These are phyloP conservation scores for Papilio demoleus DNA, from an alignment of 2,888 invertebrate genomes.

Conservation along the genomic window DNA sequence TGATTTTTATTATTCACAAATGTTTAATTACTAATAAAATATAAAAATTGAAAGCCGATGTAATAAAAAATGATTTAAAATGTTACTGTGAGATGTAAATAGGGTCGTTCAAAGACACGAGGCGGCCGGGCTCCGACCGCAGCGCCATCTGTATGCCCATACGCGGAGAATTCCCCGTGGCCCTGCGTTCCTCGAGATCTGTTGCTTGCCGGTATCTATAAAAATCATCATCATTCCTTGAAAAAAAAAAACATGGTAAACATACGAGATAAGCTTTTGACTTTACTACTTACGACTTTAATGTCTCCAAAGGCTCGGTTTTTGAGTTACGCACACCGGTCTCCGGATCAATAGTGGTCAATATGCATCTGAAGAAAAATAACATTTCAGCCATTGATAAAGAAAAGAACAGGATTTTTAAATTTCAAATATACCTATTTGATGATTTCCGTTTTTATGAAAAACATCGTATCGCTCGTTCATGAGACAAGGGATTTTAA, in stretches of 20 bases:
- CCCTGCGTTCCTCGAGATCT: constrained; percentile 55
- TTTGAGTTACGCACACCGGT: constrained; percentile 84
- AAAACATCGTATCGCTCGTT: too few relatives aligned
- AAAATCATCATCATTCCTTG: too few relatives aligned
- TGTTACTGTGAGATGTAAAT: constrained; percentile 61
- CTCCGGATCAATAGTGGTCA: constrained; percentile 88
- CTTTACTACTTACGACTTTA: constrained; percentile 80
- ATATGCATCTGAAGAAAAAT: constrained; percentile 82
- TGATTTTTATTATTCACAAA: background rate
- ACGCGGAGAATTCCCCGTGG: constrained; percentile 62
- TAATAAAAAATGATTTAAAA: background rate
- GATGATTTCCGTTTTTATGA: too few relatives aligned
- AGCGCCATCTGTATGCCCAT: constrained; percentile 74
- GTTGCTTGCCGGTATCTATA: constrained; percentile 66
- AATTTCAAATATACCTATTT: too few relatives aligned
- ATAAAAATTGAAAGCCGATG: constrained; percentile 1
- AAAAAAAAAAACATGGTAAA: too few relatives aligned
- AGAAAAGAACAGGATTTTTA: background rate
- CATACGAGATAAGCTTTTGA: background rate
- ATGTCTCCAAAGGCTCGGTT: constrained; percentile 86
- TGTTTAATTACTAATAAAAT: background rate
- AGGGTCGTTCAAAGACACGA: constrained; percentile 60
- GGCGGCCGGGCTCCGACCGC: constrained; percentile 63
- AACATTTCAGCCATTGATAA: background rate
- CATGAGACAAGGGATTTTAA: too few relatives aligned